Conservation (phyloP, 2,797 vertebrate species). For the Gila robusta region DNA sequence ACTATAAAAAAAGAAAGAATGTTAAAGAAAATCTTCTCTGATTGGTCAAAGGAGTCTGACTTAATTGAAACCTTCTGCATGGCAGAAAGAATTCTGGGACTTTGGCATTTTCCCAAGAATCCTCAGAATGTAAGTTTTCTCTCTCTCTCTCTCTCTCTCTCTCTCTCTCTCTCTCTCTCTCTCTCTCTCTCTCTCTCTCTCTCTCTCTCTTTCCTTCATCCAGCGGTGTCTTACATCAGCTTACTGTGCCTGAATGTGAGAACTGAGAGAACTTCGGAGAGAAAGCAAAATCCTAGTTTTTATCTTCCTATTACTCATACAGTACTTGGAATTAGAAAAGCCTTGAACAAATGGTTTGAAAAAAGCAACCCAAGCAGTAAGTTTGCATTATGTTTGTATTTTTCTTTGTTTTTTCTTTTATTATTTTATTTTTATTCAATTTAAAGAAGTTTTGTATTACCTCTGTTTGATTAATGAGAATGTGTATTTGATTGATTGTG, state of each 20-base stretch:
- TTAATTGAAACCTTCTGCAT: conserved; percentile 99
- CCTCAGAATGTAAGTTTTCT: conserved; percentile 86
- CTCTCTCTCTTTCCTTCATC: conserved; percentile 19
- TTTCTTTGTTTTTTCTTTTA: conserved; percentile 33
- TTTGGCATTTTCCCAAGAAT: conserved; percentile 93
- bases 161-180: conserved; percentile 50
- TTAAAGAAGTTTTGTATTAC: background rate
- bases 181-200: conserved; percentile 8
- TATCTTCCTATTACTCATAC: conserved; percentile 24
- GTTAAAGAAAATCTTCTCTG: conserved; percentile 78
- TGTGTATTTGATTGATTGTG: background rate
- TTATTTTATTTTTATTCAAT: background rate
- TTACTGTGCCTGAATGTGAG: conserved; percentile 68
- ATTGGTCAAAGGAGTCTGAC: conserved; percentile 82
- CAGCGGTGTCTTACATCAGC: conserved; percentile 96
- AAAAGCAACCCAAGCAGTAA: conserved; percentile 60
- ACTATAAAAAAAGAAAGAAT: conserved; percentile 71
- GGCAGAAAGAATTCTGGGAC: conserved; percentile 92
- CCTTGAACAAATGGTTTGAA: conserved; percentile 66
- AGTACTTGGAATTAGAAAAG: conserved; percentile 59
- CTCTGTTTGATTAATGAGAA: conserved; percentile 4
- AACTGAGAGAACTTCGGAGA: conserved; percentile 63
- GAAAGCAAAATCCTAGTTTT: conserved; percentile 58
- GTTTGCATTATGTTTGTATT: conserved; percentile 41
- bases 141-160: conserved; percentile 57